Percentiles rank a stretch among this genome's conserved stretches.
phyloP scores from a whole-genome alignment of 2,113 vertebrate species.

The Saccopteryx leptura region DNA sequence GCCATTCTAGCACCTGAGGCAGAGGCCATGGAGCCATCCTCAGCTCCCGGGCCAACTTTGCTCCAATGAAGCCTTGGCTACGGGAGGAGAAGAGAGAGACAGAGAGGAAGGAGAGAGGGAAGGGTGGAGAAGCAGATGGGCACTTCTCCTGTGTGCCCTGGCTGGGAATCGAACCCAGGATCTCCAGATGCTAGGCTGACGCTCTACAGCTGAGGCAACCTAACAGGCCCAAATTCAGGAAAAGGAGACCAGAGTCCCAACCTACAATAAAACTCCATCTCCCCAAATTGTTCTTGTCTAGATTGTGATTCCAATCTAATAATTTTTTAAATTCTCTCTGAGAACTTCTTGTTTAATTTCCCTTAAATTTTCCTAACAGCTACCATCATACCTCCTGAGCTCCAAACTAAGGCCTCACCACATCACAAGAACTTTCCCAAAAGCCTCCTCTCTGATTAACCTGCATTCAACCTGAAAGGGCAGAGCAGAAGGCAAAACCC shows the following conservation, averaged over 20 bases:
- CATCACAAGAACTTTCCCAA: background rate
- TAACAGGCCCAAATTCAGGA: background rate
- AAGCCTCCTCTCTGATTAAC: background rate
- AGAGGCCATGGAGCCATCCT: too few species aligned
- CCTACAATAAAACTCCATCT: constrained; percentile 41
- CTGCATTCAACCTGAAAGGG: background rate
- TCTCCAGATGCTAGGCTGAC: too few species aligned
- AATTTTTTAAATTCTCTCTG: constrained; percentile 55
- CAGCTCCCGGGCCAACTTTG: too few species aligned
- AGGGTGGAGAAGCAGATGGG: too few species aligned
- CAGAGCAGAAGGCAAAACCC: background rate
- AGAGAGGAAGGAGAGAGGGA: too few species aligned
- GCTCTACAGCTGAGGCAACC: too few species aligned
- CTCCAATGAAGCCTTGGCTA: too few species aligned
- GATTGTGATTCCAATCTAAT: constrained; percentile 40
- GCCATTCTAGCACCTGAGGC: too few species aligned
- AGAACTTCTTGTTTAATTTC: constrained; percentile 41
- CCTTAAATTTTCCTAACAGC: constrained; percentile 2
- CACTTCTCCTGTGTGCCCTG: too few species aligned
- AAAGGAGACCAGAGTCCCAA: background rate
- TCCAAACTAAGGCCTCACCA: background rate
- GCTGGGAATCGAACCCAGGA: too few species aligned
- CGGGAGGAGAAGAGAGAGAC: too few species aligned
- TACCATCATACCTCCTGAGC: background rate
- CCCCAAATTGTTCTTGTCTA: constrained; percentile 30